Evolutionary conservation across 2,888 invertebrate genomes (phyloP).

Genomic region (Patella depressa): DNA sequence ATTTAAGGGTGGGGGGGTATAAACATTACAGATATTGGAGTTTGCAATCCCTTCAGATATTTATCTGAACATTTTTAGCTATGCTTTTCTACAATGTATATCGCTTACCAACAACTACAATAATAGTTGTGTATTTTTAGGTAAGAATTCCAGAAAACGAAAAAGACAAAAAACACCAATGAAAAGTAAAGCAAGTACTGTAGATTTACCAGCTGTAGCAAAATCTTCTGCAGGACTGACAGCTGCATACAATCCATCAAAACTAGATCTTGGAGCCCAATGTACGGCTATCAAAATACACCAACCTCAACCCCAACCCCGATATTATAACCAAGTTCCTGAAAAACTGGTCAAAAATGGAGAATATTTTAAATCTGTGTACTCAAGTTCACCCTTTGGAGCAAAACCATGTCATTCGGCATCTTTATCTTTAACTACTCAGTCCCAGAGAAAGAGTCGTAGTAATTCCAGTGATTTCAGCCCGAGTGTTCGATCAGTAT

Average conservation of each 20-base stretch:
- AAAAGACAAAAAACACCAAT: background rate
- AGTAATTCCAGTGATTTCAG: background rate
- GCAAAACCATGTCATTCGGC: too few species aligned
- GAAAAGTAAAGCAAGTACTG: constrained; percentile 1
- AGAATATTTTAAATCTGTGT: background rate
- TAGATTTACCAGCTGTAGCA: background rate
- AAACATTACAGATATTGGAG: too few species aligned
- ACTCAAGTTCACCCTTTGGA: background rate
- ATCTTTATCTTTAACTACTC: background rate
- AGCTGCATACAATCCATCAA: background rate
- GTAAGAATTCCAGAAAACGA: too few species aligned
- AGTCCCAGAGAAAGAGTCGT: background rate
- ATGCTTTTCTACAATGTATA: too few species aligned
- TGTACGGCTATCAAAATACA: background rate
- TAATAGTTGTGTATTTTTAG: too few species aligned
- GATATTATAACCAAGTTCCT: too few species aligned
- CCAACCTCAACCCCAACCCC: background rate
- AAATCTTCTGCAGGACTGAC: background rate
- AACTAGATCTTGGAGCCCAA: background rate
- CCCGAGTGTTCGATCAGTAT: background rate
- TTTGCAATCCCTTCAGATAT: too few species aligned
- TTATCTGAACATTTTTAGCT: too few species aligned
- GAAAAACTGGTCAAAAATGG: background rate
- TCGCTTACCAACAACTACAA: too few species aligned
- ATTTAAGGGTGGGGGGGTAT: too few species aligned